A percentile compares a stretch with the other conserved stretches of the same genome.
phyloP scores from a whole-genome alignment of 2,888 invertebrate genomes.

The Cetonia aurata region DNA sequence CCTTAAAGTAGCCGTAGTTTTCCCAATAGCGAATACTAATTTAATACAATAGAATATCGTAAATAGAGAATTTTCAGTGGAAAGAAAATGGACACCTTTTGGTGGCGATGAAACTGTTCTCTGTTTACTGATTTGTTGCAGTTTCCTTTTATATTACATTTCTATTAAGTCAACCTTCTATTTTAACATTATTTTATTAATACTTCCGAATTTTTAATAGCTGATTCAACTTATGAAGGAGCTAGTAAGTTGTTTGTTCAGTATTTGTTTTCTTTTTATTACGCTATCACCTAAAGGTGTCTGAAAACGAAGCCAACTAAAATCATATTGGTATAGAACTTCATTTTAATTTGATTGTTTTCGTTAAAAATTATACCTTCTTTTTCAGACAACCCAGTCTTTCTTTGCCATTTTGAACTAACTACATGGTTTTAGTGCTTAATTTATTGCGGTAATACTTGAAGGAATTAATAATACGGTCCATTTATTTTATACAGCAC shows the following conservation, averaged over 20 bases:
- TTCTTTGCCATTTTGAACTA: too few species aligned
- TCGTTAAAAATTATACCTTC: background rate
- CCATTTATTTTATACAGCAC: conserved; percentile 74
- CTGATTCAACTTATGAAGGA: conserved; percentile 69
- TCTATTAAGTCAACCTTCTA: background rate
- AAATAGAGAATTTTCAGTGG: conserved; percentile 20
- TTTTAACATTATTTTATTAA: conserved; percentile 12
- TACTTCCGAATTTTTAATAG: conserved; percentile 58
- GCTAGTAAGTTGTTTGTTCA: conserved; percentile 69
- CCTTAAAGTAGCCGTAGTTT: conserved; percentile 22
- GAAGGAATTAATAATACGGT: background rate
- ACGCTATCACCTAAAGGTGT: background rate
- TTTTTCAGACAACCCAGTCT: conserved; percentile 1
- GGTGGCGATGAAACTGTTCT: conserved; percentile 3
- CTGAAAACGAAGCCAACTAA: conserved; percentile 10
- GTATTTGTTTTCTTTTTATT: conserved; percentile 27
- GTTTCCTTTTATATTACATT: background rate
- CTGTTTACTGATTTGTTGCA: conserved; percentile 18
- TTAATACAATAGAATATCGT: background rate
- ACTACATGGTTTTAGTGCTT: too few species aligned
- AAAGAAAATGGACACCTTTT: background rate
- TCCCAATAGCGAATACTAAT: background rate
- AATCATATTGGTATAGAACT: too few species aligned
- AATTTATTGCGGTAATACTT: background rate
- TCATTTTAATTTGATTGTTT: background rate